Conservation (phyloP, 2,797 vertebrate genomes). For the Varecia variegata region DNA sequence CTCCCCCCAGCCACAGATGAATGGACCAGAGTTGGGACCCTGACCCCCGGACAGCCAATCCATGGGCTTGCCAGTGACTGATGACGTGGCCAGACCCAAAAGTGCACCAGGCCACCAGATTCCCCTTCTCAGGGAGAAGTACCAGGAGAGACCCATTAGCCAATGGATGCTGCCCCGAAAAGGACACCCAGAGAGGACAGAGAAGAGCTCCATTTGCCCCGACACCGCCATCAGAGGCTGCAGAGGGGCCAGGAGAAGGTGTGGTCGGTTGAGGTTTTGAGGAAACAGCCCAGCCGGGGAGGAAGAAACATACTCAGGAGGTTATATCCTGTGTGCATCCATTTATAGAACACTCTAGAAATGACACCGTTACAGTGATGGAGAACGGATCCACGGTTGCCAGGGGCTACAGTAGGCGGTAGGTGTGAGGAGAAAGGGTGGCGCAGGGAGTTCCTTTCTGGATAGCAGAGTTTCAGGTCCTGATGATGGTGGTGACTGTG, state of each 20-base stretch:
- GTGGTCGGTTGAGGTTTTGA: neutral
- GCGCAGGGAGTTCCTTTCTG: neutral
- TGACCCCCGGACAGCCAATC: neutral
- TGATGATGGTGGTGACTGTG: neutral
- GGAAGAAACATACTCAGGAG: neutral
- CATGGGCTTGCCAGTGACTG: neutral
- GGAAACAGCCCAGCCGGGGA: neutral
- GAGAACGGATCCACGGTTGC: no score
- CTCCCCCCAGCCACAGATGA: neutral
- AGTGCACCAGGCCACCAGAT: fast-evolving
- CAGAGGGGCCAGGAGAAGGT: neutral
- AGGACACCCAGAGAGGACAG: neutral
- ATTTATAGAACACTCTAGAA: neutral
- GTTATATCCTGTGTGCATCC: neutral
- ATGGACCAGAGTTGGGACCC: neutral
- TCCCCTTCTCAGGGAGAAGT: neutral
- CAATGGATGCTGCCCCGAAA: neutral
- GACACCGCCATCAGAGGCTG: neutral
- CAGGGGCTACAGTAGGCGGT: neutral
- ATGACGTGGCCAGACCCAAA: fast-evolving
- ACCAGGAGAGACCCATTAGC: neutral
- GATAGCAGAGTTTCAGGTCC: neutral
- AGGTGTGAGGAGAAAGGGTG: neutral
- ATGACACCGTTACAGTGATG: fast-evolving
- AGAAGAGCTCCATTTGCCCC: no score